phyloP scores from a whole-genome alignment of 2,888 invertebrate species.

The Pocota personata region DNA sequence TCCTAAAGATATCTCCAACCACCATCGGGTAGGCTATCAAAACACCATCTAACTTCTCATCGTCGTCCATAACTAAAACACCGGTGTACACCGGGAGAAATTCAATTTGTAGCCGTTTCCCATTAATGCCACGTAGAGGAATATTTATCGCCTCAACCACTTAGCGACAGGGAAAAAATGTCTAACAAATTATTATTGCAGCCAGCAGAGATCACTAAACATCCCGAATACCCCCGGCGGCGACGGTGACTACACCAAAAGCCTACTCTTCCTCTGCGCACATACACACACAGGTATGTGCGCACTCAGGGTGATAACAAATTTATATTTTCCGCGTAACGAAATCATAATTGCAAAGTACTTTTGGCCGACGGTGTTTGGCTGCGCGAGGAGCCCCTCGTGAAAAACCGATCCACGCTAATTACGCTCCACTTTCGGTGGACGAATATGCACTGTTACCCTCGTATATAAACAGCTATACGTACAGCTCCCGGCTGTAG shows the following conservation, averaged over 20 bases:
- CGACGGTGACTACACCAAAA: constrained; percentile 37
- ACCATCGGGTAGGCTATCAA: constrained; percentile 47
- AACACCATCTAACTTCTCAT: constrained; percentile 50
- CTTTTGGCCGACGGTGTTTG: constrained; percentile 67
- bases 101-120: constrained; percentile 68
- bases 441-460: constrained; percentile 6
- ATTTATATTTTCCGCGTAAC: constrained; percentile 71
- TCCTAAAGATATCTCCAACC: neutral
- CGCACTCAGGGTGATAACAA: constrained; percentile 64
- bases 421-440: constrained; percentile 71
- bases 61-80: constrained; percentile 17
- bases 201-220: neutral
- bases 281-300: neutral
- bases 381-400: constrained; percentile 10
- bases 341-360: constrained; percentile 73
- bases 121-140: constrained; percentile 60
- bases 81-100: constrained; percentile 16
- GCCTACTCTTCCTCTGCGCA: constrained; percentile 4
- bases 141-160: constrained; percentile 72
- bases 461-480: neutral
- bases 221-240: neutral
- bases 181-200: constrained; percentile 68
- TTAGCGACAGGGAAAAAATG: constrained; percentile 67
- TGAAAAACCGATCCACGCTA: constrained; percentile 64
- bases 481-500: constrained; percentile 44